phyloP scores from a whole-genome alignment of 1,140 invertebrate genomes.

The Saccostrea echinata region DNA sequence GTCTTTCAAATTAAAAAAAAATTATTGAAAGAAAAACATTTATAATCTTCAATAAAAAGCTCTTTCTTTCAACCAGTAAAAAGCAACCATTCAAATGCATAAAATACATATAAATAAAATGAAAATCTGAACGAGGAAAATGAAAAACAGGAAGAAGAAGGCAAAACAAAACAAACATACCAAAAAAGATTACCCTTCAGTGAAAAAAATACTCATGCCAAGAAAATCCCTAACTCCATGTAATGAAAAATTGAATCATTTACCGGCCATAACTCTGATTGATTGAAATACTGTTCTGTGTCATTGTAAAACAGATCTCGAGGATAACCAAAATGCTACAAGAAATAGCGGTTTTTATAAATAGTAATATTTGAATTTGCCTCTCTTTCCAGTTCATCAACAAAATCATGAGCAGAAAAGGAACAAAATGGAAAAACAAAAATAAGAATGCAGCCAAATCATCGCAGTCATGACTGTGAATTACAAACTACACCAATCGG shows the following conservation, averaged over 20 bases:
- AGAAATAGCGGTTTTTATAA: not conserved
- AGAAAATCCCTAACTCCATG: not conserved
- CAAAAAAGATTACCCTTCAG: not conserved
- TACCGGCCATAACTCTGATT: not conserved
- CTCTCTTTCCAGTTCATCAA: not conserved
- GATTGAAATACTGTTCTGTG: not conserved
- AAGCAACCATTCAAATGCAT: too few relatives aligned
- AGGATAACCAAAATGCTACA: constrained; percentile 5
- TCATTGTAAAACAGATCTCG: not conserved
- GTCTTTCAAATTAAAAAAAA: too few relatives aligned
- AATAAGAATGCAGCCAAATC: not conserved
- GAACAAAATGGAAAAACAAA: not conserved
- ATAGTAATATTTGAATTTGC: not conserved
- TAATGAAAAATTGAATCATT: not conserved
- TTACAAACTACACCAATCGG: not conserved
- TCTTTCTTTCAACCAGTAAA: too few relatives aligned
- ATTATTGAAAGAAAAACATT: too few relatives aligned
- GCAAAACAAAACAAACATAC: not conserved
- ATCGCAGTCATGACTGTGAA: not conserved
- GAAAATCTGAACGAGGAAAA: not conserved
- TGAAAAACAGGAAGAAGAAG: not conserved
- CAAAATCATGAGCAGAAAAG: not conserved
- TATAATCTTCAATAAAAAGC: too few relatives aligned
- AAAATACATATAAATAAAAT: not conserved
- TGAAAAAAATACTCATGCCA: not conserved